Conservation (phyloP, 2,113 vertebrate species). For the Triplophysa siluroides region DNA sequence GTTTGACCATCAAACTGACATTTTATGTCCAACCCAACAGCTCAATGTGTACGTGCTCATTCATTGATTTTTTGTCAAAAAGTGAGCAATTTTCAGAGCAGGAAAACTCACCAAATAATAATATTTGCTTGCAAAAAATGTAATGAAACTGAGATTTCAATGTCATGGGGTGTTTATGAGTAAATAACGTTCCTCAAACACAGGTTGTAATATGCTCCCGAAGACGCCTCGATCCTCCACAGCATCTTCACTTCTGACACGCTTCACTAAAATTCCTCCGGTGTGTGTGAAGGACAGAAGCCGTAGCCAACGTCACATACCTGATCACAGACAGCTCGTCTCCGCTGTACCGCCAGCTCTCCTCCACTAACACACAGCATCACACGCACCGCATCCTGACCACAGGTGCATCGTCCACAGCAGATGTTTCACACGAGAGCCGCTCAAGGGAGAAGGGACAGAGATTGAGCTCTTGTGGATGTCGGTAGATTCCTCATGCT, state of each 20-base stretch:
- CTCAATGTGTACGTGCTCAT: too few species aligned
- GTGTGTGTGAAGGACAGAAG: constrained; percentile 62
- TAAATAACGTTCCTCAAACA: not conserved
- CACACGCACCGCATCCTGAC: constrained; percentile 47
- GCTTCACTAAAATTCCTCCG: constrained; percentile 69
- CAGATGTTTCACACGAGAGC: constrained; percentile 56
- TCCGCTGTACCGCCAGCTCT: constrained; percentile 53
- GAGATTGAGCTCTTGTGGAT: constrained; percentile 28
- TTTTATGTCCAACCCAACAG: too few species aligned
- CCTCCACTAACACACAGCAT: constrained; percentile 52
- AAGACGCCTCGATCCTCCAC: constrained; percentile 40
- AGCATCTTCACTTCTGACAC: constrained; percentile 67
- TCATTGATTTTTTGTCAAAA: too few species aligned
- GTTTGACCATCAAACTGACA: too few species aligned
- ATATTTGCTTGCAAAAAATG: too few species aligned
- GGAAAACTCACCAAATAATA: too few species aligned
- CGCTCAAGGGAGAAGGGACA: constrained; percentile 31
- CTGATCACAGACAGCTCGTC: constrained; percentile 62
- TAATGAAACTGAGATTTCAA: too few species aligned
- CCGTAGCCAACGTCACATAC: constrained; percentile 58
- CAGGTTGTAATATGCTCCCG: not conserved
- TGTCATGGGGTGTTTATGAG: too few species aligned
- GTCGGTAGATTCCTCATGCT: constrained; percentile 43
- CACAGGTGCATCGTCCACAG: constrained; percentile 59
- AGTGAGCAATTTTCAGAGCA: too few species aligned